Base-by-base conservation (phyloP, 2,888 invertebrate species). In the Drosophila atripex region DNA sequence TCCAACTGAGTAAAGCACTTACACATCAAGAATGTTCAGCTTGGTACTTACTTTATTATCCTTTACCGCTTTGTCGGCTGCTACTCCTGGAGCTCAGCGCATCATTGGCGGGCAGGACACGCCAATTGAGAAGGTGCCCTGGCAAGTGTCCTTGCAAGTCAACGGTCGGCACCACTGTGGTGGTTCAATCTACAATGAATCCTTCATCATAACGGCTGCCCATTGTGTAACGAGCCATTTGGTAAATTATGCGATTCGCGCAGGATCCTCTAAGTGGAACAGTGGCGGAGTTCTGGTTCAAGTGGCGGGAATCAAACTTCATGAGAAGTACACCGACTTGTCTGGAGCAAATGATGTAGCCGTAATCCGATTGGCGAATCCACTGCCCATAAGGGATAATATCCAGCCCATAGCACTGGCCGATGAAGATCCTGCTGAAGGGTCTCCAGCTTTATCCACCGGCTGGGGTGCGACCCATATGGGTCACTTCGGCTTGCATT, bases 31-130 rank as follows among this genome's bases (percentile, higher is more conserved):
- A 35, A 35, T 35, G 35, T n/a, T 35, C 7, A n/a, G n/a, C 35
- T n/a, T 5, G 7, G 35, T n/a, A 35, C 35, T 35, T 5, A 6
- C 14, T 35, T 6, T n/a, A n/a, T n/a, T n/a, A n/a, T 35, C 14
- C 35, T 35, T 35, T 14, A n/a, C 35, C 35, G 7, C 32, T n/a
- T 14, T 59, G 21, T 12, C 57, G 1, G 12, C 9, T 9, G 59
- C 45, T 12, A 21, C 6, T 21, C 28, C 39, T 58, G 45, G 2
- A 3, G 11, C 11, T 1, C 11, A 32, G 12, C 54, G 61, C 8
- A 52, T 64, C 3, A 1, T 52, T 12, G 46, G 63, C 3, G 64
- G 64, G n/a, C 3, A 11, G 0, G 9, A 38, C n/a, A 14, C 11
- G 0, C 9, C 23, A 7, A 66, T 66, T 12, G 25, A 23, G 9